phyloP scores from a whole-genome alignment of 2,113 vertebrate genomes.

The Cyphomyrus plagiostoma region DNA sequence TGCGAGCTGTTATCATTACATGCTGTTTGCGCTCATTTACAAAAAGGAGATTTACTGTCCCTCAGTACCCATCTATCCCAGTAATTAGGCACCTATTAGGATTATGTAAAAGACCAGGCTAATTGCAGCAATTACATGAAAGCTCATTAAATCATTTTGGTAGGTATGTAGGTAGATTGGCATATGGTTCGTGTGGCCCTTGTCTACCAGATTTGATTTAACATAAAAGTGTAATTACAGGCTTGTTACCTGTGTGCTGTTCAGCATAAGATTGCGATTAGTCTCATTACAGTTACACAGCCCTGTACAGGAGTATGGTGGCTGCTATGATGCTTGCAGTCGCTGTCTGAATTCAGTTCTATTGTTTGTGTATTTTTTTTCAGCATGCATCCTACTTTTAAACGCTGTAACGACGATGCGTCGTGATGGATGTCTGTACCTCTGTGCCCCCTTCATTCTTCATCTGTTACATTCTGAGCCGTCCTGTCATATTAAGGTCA shows the following conservation, averaged over 20 bases:
- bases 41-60: conserved; percentile 7
- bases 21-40: neutral
- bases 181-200: neutral
- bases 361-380: neutral
- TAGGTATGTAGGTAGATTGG: neutral
- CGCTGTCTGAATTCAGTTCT: neutral
- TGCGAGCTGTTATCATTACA: neutral
- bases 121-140: neutral
- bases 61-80: neutral
- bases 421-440: neutral
- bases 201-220: neutral
- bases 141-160: neutral
- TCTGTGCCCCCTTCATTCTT: neutral
- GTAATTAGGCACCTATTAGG: neutral
- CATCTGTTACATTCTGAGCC: neutral
- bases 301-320: neutral
- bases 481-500: neutral
- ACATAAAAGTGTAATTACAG: neutral
- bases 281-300: neutral
- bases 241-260: neutral
- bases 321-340: neutral
- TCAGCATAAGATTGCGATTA: neutral
- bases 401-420: neutral
- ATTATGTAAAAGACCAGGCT: neutral
- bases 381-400: neutral